Evolutionary conservation across 2,888 invertebrate species (phyloP).

Genomic region (Drosophila fulvimacula): DNA sequence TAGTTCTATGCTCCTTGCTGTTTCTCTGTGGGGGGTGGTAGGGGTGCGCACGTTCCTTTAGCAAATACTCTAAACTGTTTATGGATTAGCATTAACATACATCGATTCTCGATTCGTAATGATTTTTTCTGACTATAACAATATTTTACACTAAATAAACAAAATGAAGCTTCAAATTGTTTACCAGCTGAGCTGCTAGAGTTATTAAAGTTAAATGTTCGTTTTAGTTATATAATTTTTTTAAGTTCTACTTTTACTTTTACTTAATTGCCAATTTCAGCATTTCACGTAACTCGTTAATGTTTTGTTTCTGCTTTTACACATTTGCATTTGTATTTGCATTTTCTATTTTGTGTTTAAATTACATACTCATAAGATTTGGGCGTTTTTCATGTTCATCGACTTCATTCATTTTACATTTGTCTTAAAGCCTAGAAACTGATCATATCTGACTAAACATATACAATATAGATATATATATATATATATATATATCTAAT

Average conservation of each 20-base stretch:
- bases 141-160: constrained; percentile 71
- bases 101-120: constrained; percentile 37
- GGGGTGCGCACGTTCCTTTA: constrained; percentile 12
- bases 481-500: constrained; percentile 31
- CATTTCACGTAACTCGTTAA: constrained; percentile 53
- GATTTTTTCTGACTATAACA: constrained; percentile 60
- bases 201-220: constrained; percentile 26
- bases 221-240: constrained; percentile 19
- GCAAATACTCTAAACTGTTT: constrained; percentile 33
- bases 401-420: constrained; percentile 69
- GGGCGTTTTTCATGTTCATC: constrained; percentile 83
- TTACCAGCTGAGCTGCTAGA: constrained; percentile 14
- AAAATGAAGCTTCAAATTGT: constrained; percentile 60
- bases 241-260: constrained; percentile 56
- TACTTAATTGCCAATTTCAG: constrained; percentile 79
- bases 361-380: constrained; percentile 84
- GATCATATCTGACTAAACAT: constrained; percentile 27
- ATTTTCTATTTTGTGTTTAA: constrained; percentile 39
- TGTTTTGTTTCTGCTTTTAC: neutral
- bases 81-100: constrained; percentile 51
- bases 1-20: constrained; percentile 33
- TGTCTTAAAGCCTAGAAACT: constrained; percentile 52
- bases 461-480: constrained; percentile 33
- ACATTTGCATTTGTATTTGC: constrained; percentile 7
- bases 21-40: neutral